These are phyloP conservation scores for Drosophila monieri DNA, from an alignment of 2,888 invertebrate genomes.

Conservation along the genomic window DNA sequence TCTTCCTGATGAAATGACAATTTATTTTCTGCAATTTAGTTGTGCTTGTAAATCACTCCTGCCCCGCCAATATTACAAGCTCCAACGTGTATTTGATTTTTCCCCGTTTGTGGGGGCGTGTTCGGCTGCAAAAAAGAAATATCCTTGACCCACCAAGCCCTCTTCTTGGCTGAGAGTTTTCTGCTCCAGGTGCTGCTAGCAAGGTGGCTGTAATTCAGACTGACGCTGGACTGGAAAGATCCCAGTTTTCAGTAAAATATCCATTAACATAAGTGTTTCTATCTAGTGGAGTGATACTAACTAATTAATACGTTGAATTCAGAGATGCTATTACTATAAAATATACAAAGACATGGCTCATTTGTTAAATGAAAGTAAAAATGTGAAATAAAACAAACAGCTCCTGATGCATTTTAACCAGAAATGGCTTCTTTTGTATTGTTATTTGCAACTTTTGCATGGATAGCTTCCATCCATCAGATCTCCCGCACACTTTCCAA, in stretches of 20 bases:
- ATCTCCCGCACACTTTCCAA: neutral
- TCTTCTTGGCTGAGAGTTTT: conserved; percentile 19
- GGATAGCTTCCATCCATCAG: conserved; percentile 22
- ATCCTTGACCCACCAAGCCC: conserved; percentile 62
- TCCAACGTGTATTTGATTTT: conserved; percentile 10
- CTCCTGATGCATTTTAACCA: neutral
- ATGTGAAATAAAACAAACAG: too few relatives aligned
- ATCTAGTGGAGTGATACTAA: too few relatives aligned
- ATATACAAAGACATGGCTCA: too few relatives aligned
- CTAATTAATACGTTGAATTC: too few relatives aligned
- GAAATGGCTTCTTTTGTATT: neutral
- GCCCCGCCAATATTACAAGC: conserved; percentile 12
- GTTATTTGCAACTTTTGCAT: conserved; percentile 5
- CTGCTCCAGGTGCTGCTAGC: conserved; percentile 18
- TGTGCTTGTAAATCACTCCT: conserved; percentile 11
- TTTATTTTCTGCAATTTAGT: conserved; percentile 29
- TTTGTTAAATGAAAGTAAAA: too few relatives aligned
- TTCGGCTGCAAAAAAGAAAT: conserved; percentile 36
- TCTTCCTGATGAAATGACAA: conserved; percentile 1
- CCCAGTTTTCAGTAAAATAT: conserved; percentile 48
- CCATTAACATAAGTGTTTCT: conserved; percentile 55
- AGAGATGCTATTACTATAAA: neutral
- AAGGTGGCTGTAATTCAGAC: conserved; percentile 8
- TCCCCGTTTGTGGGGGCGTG: conserved; percentile 10
- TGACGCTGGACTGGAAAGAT: conserved; percentile 6